Evolutionary conservation across 1,140 invertebrate genomes (phyloP).

Genomic region (Diabrotica virgifera): DNA sequence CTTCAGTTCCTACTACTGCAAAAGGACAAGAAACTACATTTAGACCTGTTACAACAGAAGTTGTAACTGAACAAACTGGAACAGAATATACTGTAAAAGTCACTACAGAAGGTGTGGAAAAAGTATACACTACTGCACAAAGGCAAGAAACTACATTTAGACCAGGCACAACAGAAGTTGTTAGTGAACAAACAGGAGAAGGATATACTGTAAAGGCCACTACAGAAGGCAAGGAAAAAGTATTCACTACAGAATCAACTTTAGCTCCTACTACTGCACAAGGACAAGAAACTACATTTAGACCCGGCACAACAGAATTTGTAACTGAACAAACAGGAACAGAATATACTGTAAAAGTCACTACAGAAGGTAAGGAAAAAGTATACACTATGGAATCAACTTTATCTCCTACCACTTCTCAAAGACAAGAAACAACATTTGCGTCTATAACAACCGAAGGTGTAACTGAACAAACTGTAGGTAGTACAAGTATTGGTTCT

Average conservation of each 20-base stretch:
- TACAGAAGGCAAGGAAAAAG: too few species aligned
- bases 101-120: slow-evolving; percentile 2
- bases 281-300: too few species aligned
- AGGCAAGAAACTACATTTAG: background rate
- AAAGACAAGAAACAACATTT: too few species aligned
- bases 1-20: background rate
- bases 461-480: background rate
- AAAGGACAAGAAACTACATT: background rate
- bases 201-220: too few species aligned
- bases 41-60: background rate
- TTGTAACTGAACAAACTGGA: background rate
- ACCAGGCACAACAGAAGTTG: background rate
- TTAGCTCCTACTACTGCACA: background rate
- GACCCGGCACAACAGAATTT: too few species aligned
- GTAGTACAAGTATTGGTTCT: too few species aligned
- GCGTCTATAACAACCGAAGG: too few species aligned
- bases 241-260: background rate
- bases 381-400: too few species aligned
- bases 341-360: background rate
- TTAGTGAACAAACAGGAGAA: background rate
- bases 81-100: background rate
- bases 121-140: background rate
- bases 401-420: background rate
- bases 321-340: background rate
- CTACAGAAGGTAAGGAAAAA: too few species aligned